These are phyloP conservation scores for Danionella dracula DNA, from an alignment of 2,797 vertebrate genomes.

Conservation along the genomic window DNA sequence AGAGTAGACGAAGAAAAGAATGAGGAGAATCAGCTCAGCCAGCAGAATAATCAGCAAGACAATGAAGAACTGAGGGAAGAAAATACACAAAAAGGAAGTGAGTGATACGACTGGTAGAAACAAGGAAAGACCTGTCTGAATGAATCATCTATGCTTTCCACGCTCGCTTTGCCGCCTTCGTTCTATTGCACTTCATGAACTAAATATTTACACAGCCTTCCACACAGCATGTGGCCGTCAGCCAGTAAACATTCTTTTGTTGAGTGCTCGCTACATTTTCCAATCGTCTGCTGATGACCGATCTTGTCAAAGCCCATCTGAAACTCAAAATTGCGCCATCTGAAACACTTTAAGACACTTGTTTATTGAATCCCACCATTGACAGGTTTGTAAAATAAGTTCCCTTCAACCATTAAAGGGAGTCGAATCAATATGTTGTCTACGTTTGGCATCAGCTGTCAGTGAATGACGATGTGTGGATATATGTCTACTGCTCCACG, in stretches of 20 bases:
- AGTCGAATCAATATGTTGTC: constrained; percentile 6
- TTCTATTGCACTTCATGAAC: constrained; percentile 30
- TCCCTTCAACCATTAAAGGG: constrained; percentile 20
- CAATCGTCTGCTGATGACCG: constrained; percentile 46
- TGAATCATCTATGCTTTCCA: constrained; percentile 30
- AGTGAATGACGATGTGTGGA: constrained; percentile 9
- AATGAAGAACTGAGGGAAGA: constrained; percentile 86
- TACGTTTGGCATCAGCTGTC: neutral
- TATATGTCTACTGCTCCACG: neutral
- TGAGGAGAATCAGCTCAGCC: constrained; percentile 90
- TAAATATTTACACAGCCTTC: constrained; percentile 57
- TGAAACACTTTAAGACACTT: constrained; percentile 40
- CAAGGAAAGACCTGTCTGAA: constrained; percentile 14
- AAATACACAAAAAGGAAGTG: constrained; percentile 9
- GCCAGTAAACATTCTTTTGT: constrained; percentile 45
- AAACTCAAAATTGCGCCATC: constrained; percentile 33
- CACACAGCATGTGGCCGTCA: constrained; percentile 46
- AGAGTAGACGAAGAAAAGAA: constrained; percentile 96
- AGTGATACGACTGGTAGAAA: neutral
- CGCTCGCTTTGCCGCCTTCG: constrained; percentile 10
- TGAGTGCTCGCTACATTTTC: constrained; percentile 50
- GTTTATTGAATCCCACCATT: constrained; percentile 43
- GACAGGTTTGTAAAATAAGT: constrained; percentile 38
- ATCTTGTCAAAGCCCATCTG: constrained; percentile 46
- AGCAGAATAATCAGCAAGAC: constrained; percentile 93